Percentiles rank a stretch among this genome's conserved stretches.
Evolutionary conservation across 30 jellyfish, hydroid and myxozoan genomes (phyloP).

Genomic region (Nemopilema nomurai): DNA sequence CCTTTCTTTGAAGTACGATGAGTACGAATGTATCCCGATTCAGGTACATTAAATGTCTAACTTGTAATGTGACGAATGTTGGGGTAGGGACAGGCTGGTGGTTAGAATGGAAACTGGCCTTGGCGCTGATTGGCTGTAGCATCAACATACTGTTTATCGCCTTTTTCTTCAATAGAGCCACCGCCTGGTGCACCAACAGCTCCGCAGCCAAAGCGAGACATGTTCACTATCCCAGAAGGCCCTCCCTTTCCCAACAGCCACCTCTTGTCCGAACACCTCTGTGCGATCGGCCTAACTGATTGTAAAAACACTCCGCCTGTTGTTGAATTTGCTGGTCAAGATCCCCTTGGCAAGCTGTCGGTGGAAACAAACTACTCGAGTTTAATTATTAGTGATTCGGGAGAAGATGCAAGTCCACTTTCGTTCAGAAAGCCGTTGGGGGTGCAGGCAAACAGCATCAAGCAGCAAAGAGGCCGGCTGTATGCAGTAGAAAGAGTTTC

Average conservation of each 20-base stretch:
- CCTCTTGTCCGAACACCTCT: too few relatives aligned
- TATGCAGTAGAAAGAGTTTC: conserved; percentile 46
- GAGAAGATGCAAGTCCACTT: background rate
- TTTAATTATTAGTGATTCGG: background rate
- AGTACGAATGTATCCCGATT: too few relatives aligned
- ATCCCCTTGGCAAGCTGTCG: conserved; percentile 53
- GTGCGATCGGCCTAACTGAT: conserved; percentile 57
- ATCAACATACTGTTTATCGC: too few relatives aligned
- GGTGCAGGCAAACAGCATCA: conserved; percentile 38
- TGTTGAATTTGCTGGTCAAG: conserved; percentile 46
- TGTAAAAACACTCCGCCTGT: conserved; percentile 56
- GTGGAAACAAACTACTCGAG: conserved; percentile 17
- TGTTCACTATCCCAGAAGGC: conserved; percentile 15
- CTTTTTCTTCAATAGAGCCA: background rate
- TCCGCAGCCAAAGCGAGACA: conserved; percentile 9
- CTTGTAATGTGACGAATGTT: too few relatives aligned
- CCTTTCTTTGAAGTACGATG: too few relatives aligned
- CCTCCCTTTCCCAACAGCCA: conserved; percentile 18
- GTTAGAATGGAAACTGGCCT: too few relatives aligned
- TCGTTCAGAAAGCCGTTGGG: conserved; percentile 39
- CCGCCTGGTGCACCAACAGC: conserved; percentile 4
- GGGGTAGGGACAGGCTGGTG: too few relatives aligned
- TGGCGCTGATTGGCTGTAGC: too few relatives aligned
- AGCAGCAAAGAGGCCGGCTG: conserved; percentile 27
- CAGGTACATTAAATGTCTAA: too few relatives aligned